These are phyloP conservation scores for Characodon lateralis DNA, from an alignment of 2,797 vertebrate genomes.

Conservation along the genomic window DNA sequence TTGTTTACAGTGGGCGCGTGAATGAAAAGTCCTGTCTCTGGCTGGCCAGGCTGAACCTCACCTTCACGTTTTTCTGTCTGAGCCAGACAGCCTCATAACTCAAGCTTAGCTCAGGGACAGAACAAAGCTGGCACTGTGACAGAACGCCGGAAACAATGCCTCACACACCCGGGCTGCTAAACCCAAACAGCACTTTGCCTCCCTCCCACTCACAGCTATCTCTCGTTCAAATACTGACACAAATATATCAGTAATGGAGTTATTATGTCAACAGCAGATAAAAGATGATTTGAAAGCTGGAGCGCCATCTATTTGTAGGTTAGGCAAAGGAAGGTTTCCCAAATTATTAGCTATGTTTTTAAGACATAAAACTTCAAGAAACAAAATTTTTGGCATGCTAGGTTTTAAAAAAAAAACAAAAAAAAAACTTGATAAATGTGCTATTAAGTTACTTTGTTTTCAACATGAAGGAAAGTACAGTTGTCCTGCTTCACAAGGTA, in stretches of 20 bases:
- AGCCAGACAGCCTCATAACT: constrained; percentile 60
- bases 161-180: constrained; percentile 43
- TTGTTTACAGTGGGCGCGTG: constrained; percentile 43
- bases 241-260: constrained; percentile 56
- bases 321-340: background rate
- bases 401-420: background rate
- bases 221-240: constrained; percentile 23
- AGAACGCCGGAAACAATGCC: constrained; percentile 66
- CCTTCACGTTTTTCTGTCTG: constrained; percentile 31
- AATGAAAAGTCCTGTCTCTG: constrained; percentile 15
- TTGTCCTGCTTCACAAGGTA: background rate
- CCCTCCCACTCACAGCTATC: constrained; percentile 38
- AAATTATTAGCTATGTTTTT: background rate
- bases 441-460: background rate
- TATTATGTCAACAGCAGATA: constrained; percentile 49
- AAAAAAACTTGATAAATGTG: background rate
- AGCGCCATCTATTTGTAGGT: constrained; percentile 35
- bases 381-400: too few relatives aligned
- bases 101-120: constrained; percentile 51
- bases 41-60: constrained; percentile 35
- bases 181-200: constrained; percentile 52
- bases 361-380: background rate
- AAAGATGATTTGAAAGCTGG: constrained; percentile 31
- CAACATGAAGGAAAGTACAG: background rate
- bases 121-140: constrained; percentile 60